Percentiles rank a stretch among this genome's conserved stretches.
phyloP scores from a whole-genome alignment of 2,797 vertebrate species.

The Sebastes matsubarae region DNA sequence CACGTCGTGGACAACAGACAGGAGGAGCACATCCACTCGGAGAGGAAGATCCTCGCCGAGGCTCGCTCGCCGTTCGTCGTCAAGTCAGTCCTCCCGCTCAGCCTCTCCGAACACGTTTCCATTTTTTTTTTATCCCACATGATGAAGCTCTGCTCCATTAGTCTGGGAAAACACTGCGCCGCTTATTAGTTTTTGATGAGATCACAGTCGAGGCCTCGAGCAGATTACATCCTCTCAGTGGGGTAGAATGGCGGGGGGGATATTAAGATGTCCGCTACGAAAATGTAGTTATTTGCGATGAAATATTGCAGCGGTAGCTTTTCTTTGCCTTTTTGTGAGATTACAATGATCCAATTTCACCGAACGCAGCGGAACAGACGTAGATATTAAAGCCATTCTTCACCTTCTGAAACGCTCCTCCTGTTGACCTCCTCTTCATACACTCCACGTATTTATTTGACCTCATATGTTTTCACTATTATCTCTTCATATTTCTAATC shows the following conservation, averaged over 20 bases:
- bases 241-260: neutral
- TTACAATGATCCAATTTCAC: slow-evolving; percentile 33
- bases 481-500: slow-evolving; percentile 6
- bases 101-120: neutral
- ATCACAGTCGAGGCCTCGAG: slow-evolving; percentile 29
- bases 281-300: slow-evolving; percentile 42
- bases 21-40: slow-evolving; percentile 93
- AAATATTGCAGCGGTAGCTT: slow-evolving; percentile 33
- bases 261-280: slow-evolving; percentile 14
- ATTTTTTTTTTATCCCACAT: neutral
- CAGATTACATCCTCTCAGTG: slow-evolving; percentile 26
- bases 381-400: slow-evolving; percentile 65
- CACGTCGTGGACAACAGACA: slow-evolving; percentile 93
- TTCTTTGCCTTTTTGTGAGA: slow-evolving; percentile 23
- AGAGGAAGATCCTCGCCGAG: slow-evolving; percentile 91
- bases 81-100: slow-evolving; percentile 80
- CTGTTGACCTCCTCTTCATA: neutral
- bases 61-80: slow-evolving; percentile 91
- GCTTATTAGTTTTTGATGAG: slow-evolving; percentile 61
- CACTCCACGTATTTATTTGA: neutral
- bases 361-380: neutral
- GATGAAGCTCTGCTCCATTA: slow-evolving; percentile 30
- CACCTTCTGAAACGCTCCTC: slow-evolving; percentile 12
- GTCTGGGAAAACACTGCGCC: slow-evolving; percentile 4
- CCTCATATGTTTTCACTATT: neutral